A percentile compares a stretch with the other conserved stretches of the same genome.
These are phyloP conservation scores for Lepus timidus DNA, from an alignment of 2,113 vertebrate genomes.

Conservation along the genomic window DNA sequence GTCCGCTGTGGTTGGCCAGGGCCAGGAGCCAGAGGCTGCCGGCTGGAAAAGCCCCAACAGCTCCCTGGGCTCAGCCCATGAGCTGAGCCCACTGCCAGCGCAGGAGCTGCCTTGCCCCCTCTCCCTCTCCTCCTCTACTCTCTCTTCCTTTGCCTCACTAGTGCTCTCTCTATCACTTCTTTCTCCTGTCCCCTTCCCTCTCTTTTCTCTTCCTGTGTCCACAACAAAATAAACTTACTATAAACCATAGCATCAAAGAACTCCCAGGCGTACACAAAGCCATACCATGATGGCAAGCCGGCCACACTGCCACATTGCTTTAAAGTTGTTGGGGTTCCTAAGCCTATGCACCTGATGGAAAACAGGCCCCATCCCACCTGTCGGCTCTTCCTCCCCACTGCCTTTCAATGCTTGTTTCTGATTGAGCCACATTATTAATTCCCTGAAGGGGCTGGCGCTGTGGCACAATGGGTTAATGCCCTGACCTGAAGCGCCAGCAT, in stretches of 20 bases:
- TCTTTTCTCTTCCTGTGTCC: not conserved
- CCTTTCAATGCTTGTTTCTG: not conserved
- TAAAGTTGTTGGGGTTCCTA: not conserved
- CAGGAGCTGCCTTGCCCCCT: not conserved
- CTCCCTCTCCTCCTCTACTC: not conserved
- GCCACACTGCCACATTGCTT: not conserved
- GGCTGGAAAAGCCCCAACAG: conserved; percentile 54
- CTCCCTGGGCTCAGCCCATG: not conserved
- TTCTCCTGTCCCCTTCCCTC: not conserved
- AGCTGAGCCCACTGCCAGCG: not conserved
- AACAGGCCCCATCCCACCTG: not conserved
- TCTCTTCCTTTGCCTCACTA: not conserved
- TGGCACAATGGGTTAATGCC: too few relatives aligned
- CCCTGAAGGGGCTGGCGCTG: not conserved
- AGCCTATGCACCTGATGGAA: too few relatives aligned
- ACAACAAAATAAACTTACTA: not conserved
- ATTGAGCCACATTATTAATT: not conserved
- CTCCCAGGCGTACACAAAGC: not conserved
- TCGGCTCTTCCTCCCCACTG: not conserved
- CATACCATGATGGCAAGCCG: not conserved
- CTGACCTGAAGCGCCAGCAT: too few relatives aligned
- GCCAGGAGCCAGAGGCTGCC: conserved; percentile 58
- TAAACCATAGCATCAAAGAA: not conserved
- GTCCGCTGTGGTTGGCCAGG: conserved; percentile 63
- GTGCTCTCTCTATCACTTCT: not conserved